These are phyloP conservation scores for Rapana venosa DNA, from an alignment of 2,888 invertebrate species.

Conservation along the genomic window DNA sequence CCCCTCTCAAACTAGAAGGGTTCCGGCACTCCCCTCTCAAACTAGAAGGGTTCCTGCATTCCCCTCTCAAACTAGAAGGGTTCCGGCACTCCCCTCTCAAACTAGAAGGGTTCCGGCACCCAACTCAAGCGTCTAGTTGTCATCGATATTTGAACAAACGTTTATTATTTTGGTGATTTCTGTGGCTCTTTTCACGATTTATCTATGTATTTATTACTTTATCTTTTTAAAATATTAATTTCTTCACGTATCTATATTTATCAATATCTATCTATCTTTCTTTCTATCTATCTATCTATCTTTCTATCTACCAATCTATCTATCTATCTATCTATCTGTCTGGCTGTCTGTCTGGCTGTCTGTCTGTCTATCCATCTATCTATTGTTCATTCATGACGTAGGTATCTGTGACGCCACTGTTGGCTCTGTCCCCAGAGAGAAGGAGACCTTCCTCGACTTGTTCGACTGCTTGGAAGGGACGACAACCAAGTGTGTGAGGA, in stretches of 20 bases:
- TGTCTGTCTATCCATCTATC: too few species aligned
- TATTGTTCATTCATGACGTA: not conserved
- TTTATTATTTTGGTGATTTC: not conserved
- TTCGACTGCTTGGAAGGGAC: slow-evolving; percentile 19
- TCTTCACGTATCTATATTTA: not conserved
- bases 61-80: not conserved
- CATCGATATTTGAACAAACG: not conserved
- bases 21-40: too few species aligned
- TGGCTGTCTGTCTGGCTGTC: not conserved
- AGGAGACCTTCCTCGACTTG: not conserved
- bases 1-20: too few species aligned
- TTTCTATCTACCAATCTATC: too few species aligned
- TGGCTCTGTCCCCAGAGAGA: not conserved
- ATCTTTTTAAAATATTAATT: not conserved
- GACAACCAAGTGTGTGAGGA: not conserved
- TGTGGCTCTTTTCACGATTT: not conserved
- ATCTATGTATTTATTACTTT: not conserved
- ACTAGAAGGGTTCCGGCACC: too few species aligned
- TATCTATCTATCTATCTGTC: not conserved
- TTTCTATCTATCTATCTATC: too few species aligned
- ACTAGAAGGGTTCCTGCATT: too few species aligned
- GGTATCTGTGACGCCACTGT: not conserved
- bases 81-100: too few species aligned
- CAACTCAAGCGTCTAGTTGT: too few species aligned
- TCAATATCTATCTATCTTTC: too few species aligned